phyloP scores from a whole-genome alignment of 2,888 invertebrate genomes.

The Drosophila rellima region DNA sequence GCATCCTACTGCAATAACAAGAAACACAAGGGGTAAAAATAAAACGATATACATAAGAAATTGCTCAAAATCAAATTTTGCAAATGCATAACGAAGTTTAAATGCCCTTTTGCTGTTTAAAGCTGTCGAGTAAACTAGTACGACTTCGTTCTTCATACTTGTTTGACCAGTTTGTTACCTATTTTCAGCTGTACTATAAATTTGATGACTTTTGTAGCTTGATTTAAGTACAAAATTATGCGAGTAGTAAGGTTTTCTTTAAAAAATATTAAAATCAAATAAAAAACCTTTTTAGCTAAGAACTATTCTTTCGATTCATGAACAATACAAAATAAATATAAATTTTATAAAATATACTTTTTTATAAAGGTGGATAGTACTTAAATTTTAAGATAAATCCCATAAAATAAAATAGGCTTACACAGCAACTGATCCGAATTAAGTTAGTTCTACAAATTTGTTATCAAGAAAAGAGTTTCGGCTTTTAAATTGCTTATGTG shows the following conservation, averaged over 20 bases:
- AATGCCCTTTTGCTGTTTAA: conserved; percentile 7
- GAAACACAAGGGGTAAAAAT: conserved; percentile 6
- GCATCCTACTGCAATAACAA: conserved; percentile 33
- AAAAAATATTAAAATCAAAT: too few species aligned
- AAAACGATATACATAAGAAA: conserved; percentile 28
- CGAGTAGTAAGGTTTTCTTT: too few species aligned
- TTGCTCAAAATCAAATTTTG: conserved; percentile 19
- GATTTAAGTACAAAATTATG: too few species aligned
- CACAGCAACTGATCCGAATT: background rate
- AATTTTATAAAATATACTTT: too few species aligned
- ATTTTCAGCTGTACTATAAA: background rate
- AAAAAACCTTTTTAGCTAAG: too few species aligned
- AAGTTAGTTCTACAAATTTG: background rate
- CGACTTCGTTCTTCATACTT: background rate
- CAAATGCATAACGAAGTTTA: conserved; percentile 13
- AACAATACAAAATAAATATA: too few species aligned
- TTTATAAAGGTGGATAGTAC: too few species aligned
- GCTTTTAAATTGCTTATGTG: background rate
- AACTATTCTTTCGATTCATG: too few species aligned
- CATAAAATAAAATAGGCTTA: too few species aligned
- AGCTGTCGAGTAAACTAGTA: background rate
- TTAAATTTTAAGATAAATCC: too few species aligned
- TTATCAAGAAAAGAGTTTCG: background rate
- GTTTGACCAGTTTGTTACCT: background rate
- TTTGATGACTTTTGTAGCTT: too few species aligned